A percentile compares a stretch with the other conserved stretches of the same genome.
phyloP scores from a whole-genome alignment of 2,113 vertebrate genomes.

The Nannospalax galili region DNA sequence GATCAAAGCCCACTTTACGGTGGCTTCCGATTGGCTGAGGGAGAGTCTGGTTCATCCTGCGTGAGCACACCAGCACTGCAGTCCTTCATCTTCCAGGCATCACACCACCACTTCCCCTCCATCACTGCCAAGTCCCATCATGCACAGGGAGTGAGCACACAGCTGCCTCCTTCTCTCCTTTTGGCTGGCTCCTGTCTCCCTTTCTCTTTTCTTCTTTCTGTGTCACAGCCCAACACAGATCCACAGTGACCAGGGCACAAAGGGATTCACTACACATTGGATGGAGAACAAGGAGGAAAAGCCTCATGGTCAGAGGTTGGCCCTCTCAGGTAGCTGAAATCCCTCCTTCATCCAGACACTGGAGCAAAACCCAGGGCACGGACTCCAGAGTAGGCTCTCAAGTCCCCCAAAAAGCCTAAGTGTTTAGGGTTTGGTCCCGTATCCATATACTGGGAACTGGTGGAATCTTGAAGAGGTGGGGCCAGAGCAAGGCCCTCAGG shows the following conservation, averaged over 20 bases:
- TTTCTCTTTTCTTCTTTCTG: not conserved
- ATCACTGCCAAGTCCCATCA: not conserved
- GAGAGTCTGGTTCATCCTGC: not conserved
- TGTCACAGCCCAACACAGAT: not conserved
- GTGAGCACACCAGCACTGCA: not conserved
- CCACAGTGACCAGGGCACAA: not conserved
- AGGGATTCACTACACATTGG: not conserved
- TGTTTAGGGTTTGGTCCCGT: not conserved
- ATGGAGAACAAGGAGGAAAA: not conserved
- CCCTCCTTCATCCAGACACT: not conserved
- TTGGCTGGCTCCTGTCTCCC: not conserved
- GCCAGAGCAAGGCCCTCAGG: not conserved
- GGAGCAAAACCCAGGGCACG: rapidly evolving
- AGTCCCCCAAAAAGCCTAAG: not conserved
- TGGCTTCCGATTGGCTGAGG: not conserved
- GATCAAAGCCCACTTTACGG: not conserved
- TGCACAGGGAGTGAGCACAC: not conserved
- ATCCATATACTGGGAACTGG: not conserved
- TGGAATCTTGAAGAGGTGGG: not conserved
- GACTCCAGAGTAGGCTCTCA: not conserved
- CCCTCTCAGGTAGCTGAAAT: not conserved
- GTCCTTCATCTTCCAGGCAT: too few relatives aligned
- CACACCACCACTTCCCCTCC: rapidly evolving
- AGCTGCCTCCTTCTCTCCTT: not conserved
- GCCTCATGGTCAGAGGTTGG: not conserved